Percentiles rank a stretch among this genome's conserved stretches.
Conservation (phyloP, 2,888 invertebrate species). For the Epirrhoe tristata region DNA sequence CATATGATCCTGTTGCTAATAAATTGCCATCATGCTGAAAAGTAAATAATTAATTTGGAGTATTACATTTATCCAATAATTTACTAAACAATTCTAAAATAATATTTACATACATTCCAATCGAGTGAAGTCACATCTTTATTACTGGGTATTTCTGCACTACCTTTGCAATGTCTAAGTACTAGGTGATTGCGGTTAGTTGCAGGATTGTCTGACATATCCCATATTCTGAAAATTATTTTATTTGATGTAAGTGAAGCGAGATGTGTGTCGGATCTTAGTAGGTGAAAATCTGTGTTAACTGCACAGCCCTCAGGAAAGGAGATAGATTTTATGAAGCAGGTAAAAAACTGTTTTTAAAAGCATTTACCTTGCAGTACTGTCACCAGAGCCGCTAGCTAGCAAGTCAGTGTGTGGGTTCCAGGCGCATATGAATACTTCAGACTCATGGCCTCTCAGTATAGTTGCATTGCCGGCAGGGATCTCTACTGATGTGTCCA, state of each 20-base stretch:
- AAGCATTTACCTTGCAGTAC: slow-evolving; percentile 92
- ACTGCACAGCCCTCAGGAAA: too few species aligned
- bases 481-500: slow-evolving; percentile 95
- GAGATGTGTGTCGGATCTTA: too few species aligned
- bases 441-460: slow-evolving; percentile 97
- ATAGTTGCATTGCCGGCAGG: slow-evolving; percentile 98
- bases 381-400: slow-evolving; percentile 99
- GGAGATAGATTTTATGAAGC: too few species aligned
- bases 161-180: slow-evolving; percentile 98
- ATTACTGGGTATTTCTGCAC: slow-evolving; percentile 98
- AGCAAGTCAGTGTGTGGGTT: slow-evolving; percentile 98
- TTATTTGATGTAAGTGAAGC: too few species aligned
- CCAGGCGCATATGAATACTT: slow-evolving; percentile 99
- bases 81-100: neutral
- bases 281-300: too few species aligned
- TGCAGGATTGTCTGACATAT: slow-evolving; percentile 96
- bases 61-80: neutral
- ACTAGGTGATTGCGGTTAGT: slow-evolving; percentile 96
- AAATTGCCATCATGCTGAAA: slow-evolving; percentile 97
- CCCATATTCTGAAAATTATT: slow-evolving; percentile 95
- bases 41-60: slow-evolving; percentile 22
- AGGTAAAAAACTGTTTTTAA: neutral
- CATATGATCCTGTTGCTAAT: slow-evolving; percentile 99
- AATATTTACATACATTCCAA: slow-evolving; percentile 92
- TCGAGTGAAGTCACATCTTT: slow-evolving; percentile 99